Percentiles rank a stretch among this genome's conserved stretches.
phyloP scores from a whole-genome alignment of 2,888 invertebrate species.

The Doris montereyensis region DNA sequence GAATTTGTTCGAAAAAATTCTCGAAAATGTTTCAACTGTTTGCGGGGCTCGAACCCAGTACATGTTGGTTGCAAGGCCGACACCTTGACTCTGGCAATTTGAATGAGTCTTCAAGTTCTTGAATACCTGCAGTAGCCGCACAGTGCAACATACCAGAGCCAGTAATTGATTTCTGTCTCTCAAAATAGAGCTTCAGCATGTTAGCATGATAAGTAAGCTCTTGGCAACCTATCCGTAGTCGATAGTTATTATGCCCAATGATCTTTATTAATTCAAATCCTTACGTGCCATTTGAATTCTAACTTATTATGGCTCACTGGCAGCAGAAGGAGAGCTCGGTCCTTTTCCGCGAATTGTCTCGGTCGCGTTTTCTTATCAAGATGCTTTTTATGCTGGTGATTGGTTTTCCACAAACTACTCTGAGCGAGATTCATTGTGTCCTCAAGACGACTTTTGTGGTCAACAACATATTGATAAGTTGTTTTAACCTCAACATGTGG shows the following conservation, averaged over 20 bases:
- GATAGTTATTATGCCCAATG: background rate
- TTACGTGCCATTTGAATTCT: constrained; percentile 44
- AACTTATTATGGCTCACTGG: constrained; percentile 43
- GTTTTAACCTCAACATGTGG: constrained; percentile 25
- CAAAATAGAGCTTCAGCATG: constrained; percentile 1
- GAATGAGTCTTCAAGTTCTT: background rate
- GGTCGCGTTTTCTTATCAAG: constrained; percentile 40
- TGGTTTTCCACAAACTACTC: constrained; percentile 29
- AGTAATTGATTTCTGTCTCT: too few relatives aligned
- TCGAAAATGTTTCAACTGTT: too few relatives aligned
- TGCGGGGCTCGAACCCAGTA: too few relatives aligned
- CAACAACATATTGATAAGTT: constrained; percentile 4
- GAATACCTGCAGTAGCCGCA: background rate
- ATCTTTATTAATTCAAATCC: constrained; percentile 21
- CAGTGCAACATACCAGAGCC: background rate
- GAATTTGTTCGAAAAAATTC: too few relatives aligned
- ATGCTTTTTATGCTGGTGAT: constrained; percentile 16
- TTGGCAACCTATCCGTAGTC: background rate
- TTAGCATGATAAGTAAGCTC: constrained; percentile 18
- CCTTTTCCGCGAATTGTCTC: constrained; percentile 35
- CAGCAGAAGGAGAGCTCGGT: constrained; percentile 43
- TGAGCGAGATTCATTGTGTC: constrained; percentile 23
- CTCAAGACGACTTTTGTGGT: constrained; percentile 8
- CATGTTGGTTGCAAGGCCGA: too few relatives aligned
- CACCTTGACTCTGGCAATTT: too few relatives aligned